Conservation (phyloP, 2,888 invertebrate species). For the Eilema sororculum region DNA sequence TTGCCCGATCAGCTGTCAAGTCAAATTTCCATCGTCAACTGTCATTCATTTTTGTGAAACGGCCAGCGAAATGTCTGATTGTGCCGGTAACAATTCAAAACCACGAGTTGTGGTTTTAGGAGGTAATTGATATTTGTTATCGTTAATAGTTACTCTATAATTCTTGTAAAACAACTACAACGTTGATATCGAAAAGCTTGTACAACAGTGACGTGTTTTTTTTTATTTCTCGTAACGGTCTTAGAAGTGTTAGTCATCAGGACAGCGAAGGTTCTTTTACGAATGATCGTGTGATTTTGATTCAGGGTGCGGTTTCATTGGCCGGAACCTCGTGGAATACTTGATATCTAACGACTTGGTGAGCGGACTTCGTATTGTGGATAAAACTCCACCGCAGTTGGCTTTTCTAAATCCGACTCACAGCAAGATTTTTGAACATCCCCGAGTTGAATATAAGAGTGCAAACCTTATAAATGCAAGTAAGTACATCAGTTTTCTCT, state of each 20-base stretch:
- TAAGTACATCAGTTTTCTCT: constrained; percentile 73
- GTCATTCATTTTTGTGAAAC: constrained; percentile 67
- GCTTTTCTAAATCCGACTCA: constrained; percentile 95
- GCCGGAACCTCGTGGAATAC: constrained; percentile 94
- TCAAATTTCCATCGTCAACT: constrained; percentile 44
- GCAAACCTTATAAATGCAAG: constrained; percentile 96
- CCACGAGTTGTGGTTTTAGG: constrained; percentile 82
- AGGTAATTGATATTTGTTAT: constrained; percentile 65
- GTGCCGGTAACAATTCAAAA: constrained; percentile 82
- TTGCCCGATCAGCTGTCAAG: constrained; percentile 33
- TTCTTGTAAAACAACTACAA: neutral
- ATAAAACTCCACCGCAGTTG: constrained; percentile 97
- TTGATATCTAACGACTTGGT: constrained; percentile 92
- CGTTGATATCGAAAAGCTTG: neutral
- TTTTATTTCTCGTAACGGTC: constrained; percentile 74
- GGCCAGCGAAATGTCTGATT: constrained; percentile 78
- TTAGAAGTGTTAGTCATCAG: constrained; percentile 78
- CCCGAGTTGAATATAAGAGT: constrained; percentile 95
- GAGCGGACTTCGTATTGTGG: constrained; percentile 92
- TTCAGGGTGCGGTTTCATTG: constrained; percentile 97
- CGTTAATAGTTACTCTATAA: neutral
- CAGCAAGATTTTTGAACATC: constrained; percentile 90
- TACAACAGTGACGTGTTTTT: constrained; percentile 36
- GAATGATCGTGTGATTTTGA: constrained; percentile 57
- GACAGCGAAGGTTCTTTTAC: constrained; percentile 55